A percentile compares a stretch with the other conserved stretches of the same genome.
Evolutionary conservation across 2,113 vertebrate genomes (phyloP).

Genomic region (Fulica atra): DNA sequence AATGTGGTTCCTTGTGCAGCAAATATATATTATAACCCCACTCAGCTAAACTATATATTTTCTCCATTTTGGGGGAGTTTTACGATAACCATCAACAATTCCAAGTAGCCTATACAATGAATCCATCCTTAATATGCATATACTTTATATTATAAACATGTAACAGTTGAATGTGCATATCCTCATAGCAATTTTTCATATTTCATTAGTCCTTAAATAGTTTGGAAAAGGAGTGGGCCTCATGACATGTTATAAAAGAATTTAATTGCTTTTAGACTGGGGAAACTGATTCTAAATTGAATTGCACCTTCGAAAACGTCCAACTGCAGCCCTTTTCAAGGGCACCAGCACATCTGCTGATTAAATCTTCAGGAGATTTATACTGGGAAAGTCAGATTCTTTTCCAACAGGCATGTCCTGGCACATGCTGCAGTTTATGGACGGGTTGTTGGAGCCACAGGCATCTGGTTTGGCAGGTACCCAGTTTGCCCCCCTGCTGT

Average conservation of each 20-base stretch:
- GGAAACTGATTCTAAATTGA: not conserved
- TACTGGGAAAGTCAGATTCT: not conserved
- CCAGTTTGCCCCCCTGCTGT: not conserved
- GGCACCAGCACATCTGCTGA: not conserved
- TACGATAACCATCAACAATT: not conserved
- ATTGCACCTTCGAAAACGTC: not conserved
- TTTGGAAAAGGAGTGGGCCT: not conserved
- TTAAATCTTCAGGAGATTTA: not conserved
- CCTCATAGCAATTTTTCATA: not conserved
- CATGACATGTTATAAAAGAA: not conserved
- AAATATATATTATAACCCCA: not conserved
- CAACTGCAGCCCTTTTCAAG: not conserved
- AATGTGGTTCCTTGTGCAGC: not conserved
- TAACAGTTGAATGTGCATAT: not conserved
- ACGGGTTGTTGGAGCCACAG: not conserved
- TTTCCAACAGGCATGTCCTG: not conserved
- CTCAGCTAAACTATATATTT: not conserved
- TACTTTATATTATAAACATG: not conserved
- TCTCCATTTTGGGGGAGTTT: not conserved
- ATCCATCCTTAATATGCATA: not conserved
- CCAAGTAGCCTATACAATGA: not conserved
- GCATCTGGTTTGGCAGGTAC: not conserved
- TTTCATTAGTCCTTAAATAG: not conserved
- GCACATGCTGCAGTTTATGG: conserved; percentile 10
- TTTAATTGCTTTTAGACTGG: not conserved